Evolutionary conservation across 1,140 invertebrate genomes (phyloP).

Genomic region (Ditylenchus dipsaci): DNA sequence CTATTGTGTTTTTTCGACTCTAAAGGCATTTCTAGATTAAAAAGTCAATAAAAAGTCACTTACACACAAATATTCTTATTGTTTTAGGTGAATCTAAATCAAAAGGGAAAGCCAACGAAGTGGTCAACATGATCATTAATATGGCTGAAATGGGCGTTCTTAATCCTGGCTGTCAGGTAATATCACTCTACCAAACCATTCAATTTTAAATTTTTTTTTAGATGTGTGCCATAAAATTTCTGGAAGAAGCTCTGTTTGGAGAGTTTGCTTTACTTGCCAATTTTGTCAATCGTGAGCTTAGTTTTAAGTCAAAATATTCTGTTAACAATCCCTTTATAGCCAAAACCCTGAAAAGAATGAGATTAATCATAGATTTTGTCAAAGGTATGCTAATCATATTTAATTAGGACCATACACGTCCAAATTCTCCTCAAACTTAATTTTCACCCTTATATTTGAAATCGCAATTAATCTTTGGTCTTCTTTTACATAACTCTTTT

Average conservation of each 20-base stretch:
- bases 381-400: background rate
- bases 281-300: background rate
- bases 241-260: background rate
- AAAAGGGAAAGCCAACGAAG: background rate
- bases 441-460: too few relatives aligned
- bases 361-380: background rate
- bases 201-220: background rate
- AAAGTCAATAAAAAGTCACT: too few relatives aligned
- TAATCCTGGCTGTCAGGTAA: background rate
- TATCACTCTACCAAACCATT: background rate
- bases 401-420: too few relatives aligned
- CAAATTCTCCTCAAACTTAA: too few relatives aligned
- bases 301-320: background rate
- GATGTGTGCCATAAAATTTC: background rate
- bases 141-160: background rate
- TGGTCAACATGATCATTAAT: background rate
- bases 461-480: too few relatives aligned
- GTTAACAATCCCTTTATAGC: background rate
- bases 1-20: too few relatives aligned
- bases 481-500: too few relatives aligned
- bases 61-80: too few relatives aligned
- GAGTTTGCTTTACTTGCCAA: background rate
- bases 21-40: too few relatives aligned
- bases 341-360: background rate
- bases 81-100: too few relatives aligned